These are phyloP conservation scores for Urocitellus parryii DNA, from an alignment of 2,113 vertebrate genomes.

Conservation along the genomic window DNA sequence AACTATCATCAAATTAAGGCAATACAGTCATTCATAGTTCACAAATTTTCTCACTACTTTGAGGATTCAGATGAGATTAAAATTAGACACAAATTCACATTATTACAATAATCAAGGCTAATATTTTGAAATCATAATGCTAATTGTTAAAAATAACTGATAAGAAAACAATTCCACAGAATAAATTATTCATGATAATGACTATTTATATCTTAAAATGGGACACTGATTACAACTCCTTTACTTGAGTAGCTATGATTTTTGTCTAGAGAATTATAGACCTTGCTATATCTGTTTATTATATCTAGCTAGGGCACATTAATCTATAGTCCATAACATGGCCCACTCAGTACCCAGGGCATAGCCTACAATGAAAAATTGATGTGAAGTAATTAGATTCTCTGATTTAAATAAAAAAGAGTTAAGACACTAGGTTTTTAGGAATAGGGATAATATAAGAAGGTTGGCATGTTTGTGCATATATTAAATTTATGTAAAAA, in stretches of 20 bases:
- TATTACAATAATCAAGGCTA: neutral
- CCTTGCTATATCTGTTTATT: neutral
- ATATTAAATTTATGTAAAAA: neutral
- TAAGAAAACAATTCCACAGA: neutral
- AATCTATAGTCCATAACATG: neutral
- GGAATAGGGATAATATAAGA: neutral
- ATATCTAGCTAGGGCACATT: neutral
- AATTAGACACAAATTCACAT: neutral
- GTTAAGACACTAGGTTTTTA: neutral
- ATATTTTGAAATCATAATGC: neutral
- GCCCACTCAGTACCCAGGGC: neutral
- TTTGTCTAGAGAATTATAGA: neutral
- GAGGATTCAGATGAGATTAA: neutral
- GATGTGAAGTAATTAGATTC: neutral
- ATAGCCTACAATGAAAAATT: neutral
- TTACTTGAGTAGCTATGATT: neutral
- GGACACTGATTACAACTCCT: neutral
- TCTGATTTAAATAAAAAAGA: neutral
- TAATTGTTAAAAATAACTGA: neutral
- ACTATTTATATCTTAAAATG: neutral
- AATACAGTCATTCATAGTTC: neutral
- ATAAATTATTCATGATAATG: neutral
- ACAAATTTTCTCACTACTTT: neutral
- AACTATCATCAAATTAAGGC: neutral
- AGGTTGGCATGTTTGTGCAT: neutral